Conservation (phyloP, 2,888 invertebrate genomes). For the Cephus runcator region DNA sequence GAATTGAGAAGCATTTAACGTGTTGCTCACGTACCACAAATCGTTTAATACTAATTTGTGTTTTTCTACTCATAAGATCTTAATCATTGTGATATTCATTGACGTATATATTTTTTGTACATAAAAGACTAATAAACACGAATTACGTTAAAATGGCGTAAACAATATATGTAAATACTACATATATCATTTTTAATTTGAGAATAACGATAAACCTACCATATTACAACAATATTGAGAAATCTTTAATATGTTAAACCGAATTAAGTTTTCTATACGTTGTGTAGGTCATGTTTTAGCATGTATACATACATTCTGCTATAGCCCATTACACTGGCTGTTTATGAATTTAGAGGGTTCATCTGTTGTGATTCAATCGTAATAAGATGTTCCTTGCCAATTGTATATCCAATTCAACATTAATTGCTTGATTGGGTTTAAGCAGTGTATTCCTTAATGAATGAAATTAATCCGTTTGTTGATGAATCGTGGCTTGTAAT, state of each 20-base stretch:
- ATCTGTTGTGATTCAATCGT: conserved; percentile 75
- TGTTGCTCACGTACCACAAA: neutral
- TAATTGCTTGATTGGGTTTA: conserved; percentile 73
- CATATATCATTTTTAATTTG: neutral
- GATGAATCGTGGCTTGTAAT: conserved; percentile 90
- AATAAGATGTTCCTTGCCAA: conserved; percentile 94
- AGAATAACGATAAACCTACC: neutral
- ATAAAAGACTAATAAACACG: neutral
- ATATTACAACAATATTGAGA: neutral
- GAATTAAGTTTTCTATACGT: neutral
- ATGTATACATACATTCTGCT: neutral
- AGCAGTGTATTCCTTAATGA: conserved; percentile 78
- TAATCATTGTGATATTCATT: neutral
- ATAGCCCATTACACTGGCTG: neutral
- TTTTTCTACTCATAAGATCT: neutral
- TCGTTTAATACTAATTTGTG: neutral
- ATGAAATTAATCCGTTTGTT: conserved; percentile 97
- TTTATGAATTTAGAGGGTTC: neutral
- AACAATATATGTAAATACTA: too few relatives aligned
- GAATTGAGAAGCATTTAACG: neutral
- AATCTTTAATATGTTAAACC: neutral
- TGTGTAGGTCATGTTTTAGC: neutral
- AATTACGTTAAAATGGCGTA: neutral
- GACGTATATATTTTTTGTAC: neutral
- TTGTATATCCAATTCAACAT: conserved; percentile 96